Conservation (phyloP, 1,140 invertebrate genomes). For the Coelopa frigida region DNA sequence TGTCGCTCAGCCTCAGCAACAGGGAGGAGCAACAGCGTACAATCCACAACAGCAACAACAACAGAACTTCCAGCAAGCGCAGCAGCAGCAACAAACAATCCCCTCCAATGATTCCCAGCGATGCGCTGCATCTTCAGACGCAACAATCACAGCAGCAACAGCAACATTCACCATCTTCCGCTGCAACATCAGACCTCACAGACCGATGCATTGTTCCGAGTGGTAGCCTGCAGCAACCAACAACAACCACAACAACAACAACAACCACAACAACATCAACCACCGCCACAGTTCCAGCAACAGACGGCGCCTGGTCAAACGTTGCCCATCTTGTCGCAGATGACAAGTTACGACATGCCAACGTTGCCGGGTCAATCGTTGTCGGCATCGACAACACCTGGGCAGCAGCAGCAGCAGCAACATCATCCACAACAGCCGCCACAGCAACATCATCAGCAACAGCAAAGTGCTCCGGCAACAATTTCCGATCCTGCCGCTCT, state of each 20-base stretch:
- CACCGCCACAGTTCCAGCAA: slow-evolving; percentile 8
- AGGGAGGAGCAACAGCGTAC: background rate
- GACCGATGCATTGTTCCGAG: slow-evolving; percentile 9
- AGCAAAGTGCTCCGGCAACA: slow-evolving; percentile 36
- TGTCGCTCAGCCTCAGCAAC: background rate
- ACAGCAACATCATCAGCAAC: slow-evolving; percentile 14
- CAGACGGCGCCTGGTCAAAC: slow-evolving; percentile 31
- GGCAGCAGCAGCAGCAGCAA: slow-evolving; percentile 13
- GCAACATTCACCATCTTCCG: background rate
- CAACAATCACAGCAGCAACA: background rate
- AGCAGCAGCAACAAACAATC: background rate
- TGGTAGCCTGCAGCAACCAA: background rate
- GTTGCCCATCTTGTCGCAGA: slow-evolving; percentile 31
- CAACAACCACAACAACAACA: background rate
- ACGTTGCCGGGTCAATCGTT: slow-evolving; percentile 8
- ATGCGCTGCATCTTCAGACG: background rate
- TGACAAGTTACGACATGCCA: slow-evolving; percentile 28
- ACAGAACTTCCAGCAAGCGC: background rate
- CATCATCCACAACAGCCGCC: slow-evolving; percentile 6
- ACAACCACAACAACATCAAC: slow-evolving; percentile 5
- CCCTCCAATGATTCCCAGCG: background rate
- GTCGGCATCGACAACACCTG: slow-evolving; percentile 13
- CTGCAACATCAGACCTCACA: slow-evolving; percentile 11
- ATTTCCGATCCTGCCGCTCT: slow-evolving; percentile 29
- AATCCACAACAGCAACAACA: background rate